Evolutionary conservation across 2,797 vertebrate genomes (phyloP), one percentile per base, ranked within the genome.

Genomic region (Enteromius afrohamiltoni): DNA sequence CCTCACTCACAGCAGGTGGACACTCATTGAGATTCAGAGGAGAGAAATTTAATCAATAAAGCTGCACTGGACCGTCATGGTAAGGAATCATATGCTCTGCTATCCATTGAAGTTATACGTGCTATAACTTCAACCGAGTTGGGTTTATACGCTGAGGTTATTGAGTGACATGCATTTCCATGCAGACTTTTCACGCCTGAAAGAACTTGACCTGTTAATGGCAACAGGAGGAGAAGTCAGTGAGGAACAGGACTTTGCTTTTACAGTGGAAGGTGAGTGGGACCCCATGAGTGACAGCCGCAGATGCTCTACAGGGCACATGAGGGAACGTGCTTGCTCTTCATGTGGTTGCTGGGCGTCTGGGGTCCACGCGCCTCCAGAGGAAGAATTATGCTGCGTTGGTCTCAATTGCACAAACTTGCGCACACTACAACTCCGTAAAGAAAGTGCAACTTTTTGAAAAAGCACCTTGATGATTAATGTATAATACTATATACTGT

Each of bases 171-270:
- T 68, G 74, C 19, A 49, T 77, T 74, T 86, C 37, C 67, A 53
- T 23, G 2, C 8, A 53, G 71, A 79, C 34, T 67, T 79, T 76
- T 70, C 37, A 86, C 1, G 75, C 70, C 76, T 83, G 85, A 86
- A 85, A 71, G 80, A 69, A 68, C 84, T 81, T 67, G 84, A 87
- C 86, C 82, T 40, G 86, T 68, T 84, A 86, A 85, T 70, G 34
- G 83, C 10, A 74, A 75, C 60, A 74, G 49, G 10, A 51, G 47
- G 49, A 79, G 55, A 53, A 78, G 71, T 31, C 17, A 67, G 84
- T 80, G 47, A 83, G 74, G 53, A 86, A 90, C 89, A 88, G 82
- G 85, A 68, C 84, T 87, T 88, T 86, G 88, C 88, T 88, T 86
- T 88, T 87, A 86, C 34, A 49, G 68, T 40, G 55, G 23, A 29